Evolutionary conservation across 2,113 vertebrate species (phyloP), one percentile per base, ranked within the genome.

Genomic region (Barbus barbus): DNA sequence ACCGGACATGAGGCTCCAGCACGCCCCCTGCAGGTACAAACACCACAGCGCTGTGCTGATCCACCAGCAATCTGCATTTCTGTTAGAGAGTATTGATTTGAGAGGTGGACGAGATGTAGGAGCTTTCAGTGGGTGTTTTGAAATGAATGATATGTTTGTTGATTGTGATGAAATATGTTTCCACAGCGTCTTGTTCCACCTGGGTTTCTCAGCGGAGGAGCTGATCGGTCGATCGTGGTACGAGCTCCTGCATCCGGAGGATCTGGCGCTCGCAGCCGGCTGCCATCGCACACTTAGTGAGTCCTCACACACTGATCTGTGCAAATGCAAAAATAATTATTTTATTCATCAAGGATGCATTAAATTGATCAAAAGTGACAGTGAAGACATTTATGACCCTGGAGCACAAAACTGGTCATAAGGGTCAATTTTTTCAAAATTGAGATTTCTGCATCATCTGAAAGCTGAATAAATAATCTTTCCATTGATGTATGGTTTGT

Each of bases 151-250:
- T 69, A 9, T 11, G 61, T 3, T n/a, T n/a, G n/a, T n/a, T n/a
- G n/a, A n/a, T n/a, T n/a, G n/a, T n/a, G n/a, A n/a, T 13, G 36
- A n/a, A 13, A 0, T n/a, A 9, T 71, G 18, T 63, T 58, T 53
- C 11, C 12, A 0, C 92, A 97, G 96, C 48, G 93, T 95, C 80
- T 75, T 89, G 24, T 93, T 92, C 80, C 90, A 94, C 86, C 90
- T 97, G 24, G 96, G 96, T 6, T 95, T 95, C 84, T 86, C 44
- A 3, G 86, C 84, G 5, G 92, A 94, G 48, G 95, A 96, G 46
- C 84, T 97, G 87, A 87, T 85, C 0, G 93, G 93, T 2, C 92
- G 53, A n/a, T 97, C 96, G 0, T 97, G 96, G 96, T 97, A 97
- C 91, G 90, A 87, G 36, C 91, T 97, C 1, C 58, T 97, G 51